Base-by-base conservation (phyloP, 2,113 vertebrate genomes). In the Pristiophorus japonicus region DNA sequence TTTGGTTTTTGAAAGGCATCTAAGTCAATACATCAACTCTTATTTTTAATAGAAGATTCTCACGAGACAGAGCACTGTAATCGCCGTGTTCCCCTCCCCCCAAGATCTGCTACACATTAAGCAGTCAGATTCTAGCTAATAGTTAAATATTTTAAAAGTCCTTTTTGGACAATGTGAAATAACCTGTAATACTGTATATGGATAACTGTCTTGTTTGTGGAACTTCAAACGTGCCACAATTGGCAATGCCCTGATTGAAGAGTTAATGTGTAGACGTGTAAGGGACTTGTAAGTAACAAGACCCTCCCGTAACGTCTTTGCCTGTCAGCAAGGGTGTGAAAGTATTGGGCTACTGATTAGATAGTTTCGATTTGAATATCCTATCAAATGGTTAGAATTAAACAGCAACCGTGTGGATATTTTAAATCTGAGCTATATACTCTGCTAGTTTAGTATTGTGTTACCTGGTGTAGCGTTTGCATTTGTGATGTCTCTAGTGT, bases 1-100 rank as follows among this genome's bases (percentile, higher is more conserved):
- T 34, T 63, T 84, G 47, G 96, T 97, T 97, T 96, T 1, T 97
- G 98, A 98, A 96, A 97, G 98, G 97, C 97, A 42, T 8, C 38
- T 20, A 45, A n/a, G 38, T 45, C 16, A 81, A 81, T 45, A 20
- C 38, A 45, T 20, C 55, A 91, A n/a, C 27, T 59, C 5, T 59
- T 85, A 47, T 51, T 81, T 51, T 55, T 55, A 30, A 14, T 11
- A 88, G 38, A 81, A 81, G 78, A 81, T 81, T 81, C 78, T 45
- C 38, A 81, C 16, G 42, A 38, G 42, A 42, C 16, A 18, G 22
- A 3, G 20, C 42, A 87, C 42, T 51, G 22, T 90, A 90, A 59
- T 59, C 55, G 38, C 55, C 14, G 11, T 90, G 47, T 10, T 14
- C 34, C 8, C 59, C 16, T 5, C 10, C 30, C 87, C 27, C 3